Base-by-base conservation (phyloP, 2,113 vertebrate species). In the Orycteropus afer region DNA sequence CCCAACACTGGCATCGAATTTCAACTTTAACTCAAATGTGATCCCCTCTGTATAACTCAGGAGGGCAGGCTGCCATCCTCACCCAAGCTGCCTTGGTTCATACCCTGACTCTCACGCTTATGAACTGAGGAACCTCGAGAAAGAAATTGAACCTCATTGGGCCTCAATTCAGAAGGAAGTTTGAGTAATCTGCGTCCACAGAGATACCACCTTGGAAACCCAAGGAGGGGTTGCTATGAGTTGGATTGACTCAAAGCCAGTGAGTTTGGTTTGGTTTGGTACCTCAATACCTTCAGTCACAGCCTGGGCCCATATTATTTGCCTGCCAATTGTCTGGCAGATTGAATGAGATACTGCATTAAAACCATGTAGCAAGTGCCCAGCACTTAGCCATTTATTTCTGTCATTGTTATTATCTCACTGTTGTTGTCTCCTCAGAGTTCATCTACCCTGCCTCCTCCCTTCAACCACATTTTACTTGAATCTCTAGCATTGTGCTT, bases 151-250 rank as follows among this genome's bases (percentile, higher is more conserved):
- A 57, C 1, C 45, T 71, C 27, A 10, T 18, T 4, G 0, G 5
- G 63, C 63, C 42, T 94, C 89, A 27, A 55, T 84, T 83, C 92
- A n/a, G n/a, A n/a, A n/a, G n/a, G n/a, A n/a, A n/a, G n/a, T n/a
- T n/a, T n/a, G n/a, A n/a, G n/a, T n/a, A n/a, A n/a, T n/a, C n/a
- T n/a, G n/a, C n/a, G n/a, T n/a, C n/a, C n/a, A n/a, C n/a, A n/a
- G n/a, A n/a, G n/a, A n/a, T n/a, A n/a, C n/a, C n/a, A n/a, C n/a
- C n/a, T n/a, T n/a, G n/a, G n/a, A n/a, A n/a, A n/a, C n/a, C n/a
- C n/a, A n/a, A n/a, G n/a, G n/a, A n/a, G n/a, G n/a, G n/a, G n/a
- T n/a, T n/a, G n/a, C n/a, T n/a, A n/a, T n/a, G n/a, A n/a, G n/a
- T n/a, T n/a, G n/a, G n/a, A n/a, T n/a, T n/a, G n/a, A n/a, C n/a